Conservation (phyloP, 2,888 invertebrate species). For the Harpalus rubripes region DNA sequence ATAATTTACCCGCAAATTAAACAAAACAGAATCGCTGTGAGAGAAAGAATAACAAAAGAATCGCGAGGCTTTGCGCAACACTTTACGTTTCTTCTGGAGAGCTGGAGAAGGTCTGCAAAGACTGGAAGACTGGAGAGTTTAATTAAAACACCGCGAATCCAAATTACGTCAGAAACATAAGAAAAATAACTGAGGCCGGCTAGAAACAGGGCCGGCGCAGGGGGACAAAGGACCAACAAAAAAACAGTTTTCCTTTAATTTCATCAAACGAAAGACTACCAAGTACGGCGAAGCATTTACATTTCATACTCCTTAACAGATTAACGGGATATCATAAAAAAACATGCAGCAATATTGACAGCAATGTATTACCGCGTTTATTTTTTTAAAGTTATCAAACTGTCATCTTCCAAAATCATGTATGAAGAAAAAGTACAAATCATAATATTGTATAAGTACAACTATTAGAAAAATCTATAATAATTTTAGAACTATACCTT, state of each 20-base stretch:
- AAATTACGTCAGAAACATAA: slow-evolving; percentile 65
- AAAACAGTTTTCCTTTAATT: slow-evolving; percentile 64
- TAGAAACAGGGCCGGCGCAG: slow-evolving; percentile 7
- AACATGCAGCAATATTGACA: no score
- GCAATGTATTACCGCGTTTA: no score
- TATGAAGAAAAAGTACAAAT: no score
- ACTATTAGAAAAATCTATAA: no score
- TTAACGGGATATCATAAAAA: not conserved
- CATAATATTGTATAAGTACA: no score
- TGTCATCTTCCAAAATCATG: no score
- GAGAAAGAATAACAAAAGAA: slow-evolving; percentile 56
- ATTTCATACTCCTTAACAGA: slow-evolving; percentile 5
- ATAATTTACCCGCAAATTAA: slow-evolving; percentile 60
- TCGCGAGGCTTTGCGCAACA: slow-evolving; percentile 3
- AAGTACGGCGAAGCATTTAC: slow-evolving; percentile 3
- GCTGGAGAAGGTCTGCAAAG: not conserved
- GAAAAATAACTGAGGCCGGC: slow-evolving; percentile 59
- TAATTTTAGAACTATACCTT: no score
- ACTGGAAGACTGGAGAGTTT: slow-evolving; percentile 24
- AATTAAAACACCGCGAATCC: slow-evolving; percentile 66
- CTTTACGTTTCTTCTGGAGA: slow-evolving; percentile 26
- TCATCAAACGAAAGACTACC: slow-evolving; percentile 56
- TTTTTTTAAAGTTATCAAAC: no score
- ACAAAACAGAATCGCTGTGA: slow-evolving; percentile 49
- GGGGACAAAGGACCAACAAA: slow-evolving; percentile 11